Conservation (phyloP, 2,797 vertebrate species). For the Pelodytes ibericus region DNA sequence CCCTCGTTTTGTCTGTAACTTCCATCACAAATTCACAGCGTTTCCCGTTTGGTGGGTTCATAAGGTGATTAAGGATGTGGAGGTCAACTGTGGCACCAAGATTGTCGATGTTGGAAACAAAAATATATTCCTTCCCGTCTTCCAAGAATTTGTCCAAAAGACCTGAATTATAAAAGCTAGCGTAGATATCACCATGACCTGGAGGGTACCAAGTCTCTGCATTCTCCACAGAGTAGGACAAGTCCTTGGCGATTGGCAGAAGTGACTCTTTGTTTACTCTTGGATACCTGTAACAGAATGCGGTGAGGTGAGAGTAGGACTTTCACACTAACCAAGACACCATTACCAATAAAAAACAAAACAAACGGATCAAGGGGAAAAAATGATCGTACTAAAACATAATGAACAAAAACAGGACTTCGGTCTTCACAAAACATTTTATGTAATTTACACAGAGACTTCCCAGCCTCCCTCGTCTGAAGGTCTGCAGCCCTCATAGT, state of each 20-base stretch:
- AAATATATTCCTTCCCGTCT: conserved; percentile 95
- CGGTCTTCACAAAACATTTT: no score
- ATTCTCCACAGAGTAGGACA: conserved; percentile 82
- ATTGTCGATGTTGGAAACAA: conserved; percentile 98
- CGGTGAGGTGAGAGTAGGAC: not conserved
- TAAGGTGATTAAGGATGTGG: conserved; percentile 91
- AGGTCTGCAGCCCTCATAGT: no score
- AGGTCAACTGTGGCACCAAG: conserved; percentile 96
- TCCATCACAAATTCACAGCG: conserved; percentile 98
- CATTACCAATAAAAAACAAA: no score
- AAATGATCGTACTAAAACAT: no score
- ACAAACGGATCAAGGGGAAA: no score
- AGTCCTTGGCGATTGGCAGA: conserved; percentile 85
- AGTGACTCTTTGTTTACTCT: conserved; percentile 95
- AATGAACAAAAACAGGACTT: no score
- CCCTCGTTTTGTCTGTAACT: conserved; percentile 95
- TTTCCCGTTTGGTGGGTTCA: conserved; percentile 87
- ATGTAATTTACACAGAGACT: no score
- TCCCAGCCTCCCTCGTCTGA: no score
- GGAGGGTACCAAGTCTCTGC: conserved; percentile 94
- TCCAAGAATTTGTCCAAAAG: conserved; percentile 86
- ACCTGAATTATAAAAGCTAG: conserved; percentile 91
- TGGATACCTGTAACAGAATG: conserved; percentile 80
- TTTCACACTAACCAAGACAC: no score
- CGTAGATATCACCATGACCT: conserved; percentile 93